Conservation (phyloP, 2,797 vertebrate species). For the Telmatherina bonti region DNA sequence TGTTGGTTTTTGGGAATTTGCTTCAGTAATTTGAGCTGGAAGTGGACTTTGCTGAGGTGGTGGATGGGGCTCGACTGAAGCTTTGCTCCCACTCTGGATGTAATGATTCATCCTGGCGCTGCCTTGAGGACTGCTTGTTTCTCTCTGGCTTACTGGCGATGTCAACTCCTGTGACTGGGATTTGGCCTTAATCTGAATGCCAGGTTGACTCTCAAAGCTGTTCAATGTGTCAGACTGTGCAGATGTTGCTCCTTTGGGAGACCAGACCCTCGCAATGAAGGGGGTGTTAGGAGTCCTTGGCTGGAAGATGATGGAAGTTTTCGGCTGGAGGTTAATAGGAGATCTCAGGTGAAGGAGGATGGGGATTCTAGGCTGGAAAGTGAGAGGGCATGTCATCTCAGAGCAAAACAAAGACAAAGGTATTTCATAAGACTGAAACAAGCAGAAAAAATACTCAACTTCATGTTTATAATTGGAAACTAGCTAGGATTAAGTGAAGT, state of each 20-base stretch:
- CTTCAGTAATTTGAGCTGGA: background rate
- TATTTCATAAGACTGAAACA: conserved; percentile 3
- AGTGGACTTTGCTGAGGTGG: background rate
- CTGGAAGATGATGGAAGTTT: conserved; percentile 28
- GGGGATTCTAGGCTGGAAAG: conserved; percentile 28
- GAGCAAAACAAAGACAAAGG: background rate
- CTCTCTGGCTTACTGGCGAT: background rate
- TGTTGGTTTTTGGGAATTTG: background rate
- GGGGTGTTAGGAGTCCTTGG: conserved; percentile 6
- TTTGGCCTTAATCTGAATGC: background rate
- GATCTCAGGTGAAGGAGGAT: conserved; percentile 11
- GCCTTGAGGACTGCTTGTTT: background rate
- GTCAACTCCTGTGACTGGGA: background rate
- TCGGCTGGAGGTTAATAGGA: background rate
- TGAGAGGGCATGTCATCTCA: background rate
- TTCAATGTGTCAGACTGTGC: conserved; percentile 3
- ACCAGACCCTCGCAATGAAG: conserved; percentile 11
- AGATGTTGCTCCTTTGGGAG: background rate
- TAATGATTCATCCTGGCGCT: conserved; percentile 11
- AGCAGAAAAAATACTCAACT: background rate
- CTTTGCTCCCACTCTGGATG: background rate
- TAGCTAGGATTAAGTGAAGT: no score
- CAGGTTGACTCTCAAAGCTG: background rate
- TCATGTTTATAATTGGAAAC: background rate
- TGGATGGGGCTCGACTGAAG: conserved; percentile 1